A percentile compares a stretch with the other conserved stretches of the same genome.
Conservation (phyloP, 2,797 vertebrate genomes). For the Danionella dracula region DNA sequence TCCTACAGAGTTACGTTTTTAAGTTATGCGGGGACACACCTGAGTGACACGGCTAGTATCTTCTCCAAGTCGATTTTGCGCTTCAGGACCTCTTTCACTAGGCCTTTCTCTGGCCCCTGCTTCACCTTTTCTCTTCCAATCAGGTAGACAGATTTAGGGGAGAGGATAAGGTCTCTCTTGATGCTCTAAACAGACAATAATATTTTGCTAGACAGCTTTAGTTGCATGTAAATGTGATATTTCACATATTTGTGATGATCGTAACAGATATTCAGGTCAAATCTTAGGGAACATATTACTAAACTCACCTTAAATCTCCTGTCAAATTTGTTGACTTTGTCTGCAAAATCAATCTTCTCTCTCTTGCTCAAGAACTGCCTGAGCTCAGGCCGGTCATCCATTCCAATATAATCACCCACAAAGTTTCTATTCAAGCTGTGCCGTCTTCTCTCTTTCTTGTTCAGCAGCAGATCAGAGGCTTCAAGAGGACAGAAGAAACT, state of each 20-base stretch:
- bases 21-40: constrained; percentile 69
- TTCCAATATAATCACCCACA: constrained; percentile 93
- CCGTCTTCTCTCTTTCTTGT: constrained; percentile 89
- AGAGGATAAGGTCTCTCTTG: constrained; percentile 92
- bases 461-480: constrained; percentile 93
- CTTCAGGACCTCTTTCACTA: constrained; percentile 91
- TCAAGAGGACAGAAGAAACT: constrained; percentile 3
- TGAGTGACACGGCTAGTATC: constrained; percentile 86
- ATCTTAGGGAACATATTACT: neutral
- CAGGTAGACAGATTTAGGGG: constrained; percentile 88
- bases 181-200: constrained; percentile 67
- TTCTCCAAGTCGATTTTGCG: constrained; percentile 85
- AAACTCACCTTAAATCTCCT: constrained; percentile 86
- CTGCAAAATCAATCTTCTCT: constrained; percentile 95
- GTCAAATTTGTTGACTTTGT: constrained; percentile 92
- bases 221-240: neutral
- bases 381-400: constrained; percentile 91
- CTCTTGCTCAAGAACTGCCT: constrained; percentile 91
- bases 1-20: no score
- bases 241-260: neutral
- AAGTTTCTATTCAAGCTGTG: constrained; percentile 98
- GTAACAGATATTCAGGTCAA: neutral
- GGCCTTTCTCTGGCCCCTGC: constrained; percentile 91
- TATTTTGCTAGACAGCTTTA: neutral
- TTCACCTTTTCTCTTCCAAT: constrained; percentile 94